Evolutionary conservation across 2,888 invertebrate species (phyloP), one percentile per base, ranked within the genome.

Genomic region (Tetropium fuscum): DNA sequence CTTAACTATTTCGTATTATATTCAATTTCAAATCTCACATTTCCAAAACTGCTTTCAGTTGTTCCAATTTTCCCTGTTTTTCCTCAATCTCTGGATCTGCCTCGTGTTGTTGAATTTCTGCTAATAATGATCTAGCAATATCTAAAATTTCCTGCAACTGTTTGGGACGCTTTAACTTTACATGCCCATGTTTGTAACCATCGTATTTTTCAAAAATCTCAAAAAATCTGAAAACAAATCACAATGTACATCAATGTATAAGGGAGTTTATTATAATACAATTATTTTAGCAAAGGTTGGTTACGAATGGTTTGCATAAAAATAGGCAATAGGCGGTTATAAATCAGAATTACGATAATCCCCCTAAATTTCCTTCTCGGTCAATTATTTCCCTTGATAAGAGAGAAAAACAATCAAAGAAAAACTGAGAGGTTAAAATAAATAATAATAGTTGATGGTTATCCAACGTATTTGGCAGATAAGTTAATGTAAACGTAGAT

Each of bases 141-240:
- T 99, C 99, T 71, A 99, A 83, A 68, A 99, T 97, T 85, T 99
- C 98, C 79, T 97, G 97, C 65, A 98, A 84, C 78, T 99, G 97
- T 76, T 96, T 97, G 0, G 99, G 99, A 57, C 95, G 89, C 83
- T 99, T 99, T 73, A 99, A 84, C 82, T 99, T 99, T 0, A 99
- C 93, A 78, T 99, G 98, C 0, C 97, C 97, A 63, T 95, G 92
- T 77, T 95, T 95, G 78, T 91, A 94, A 0, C 97, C 98, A 72
- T 96, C 95, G 81, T 99, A 97, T 79, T 97, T 98, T 78, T 95
- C 93, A 83, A 99, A 99, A 74, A 99, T 93, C 78, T 97, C 97
- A 83, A 99, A 99, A 83, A 99, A 98, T 80, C 96, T 96, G 73
- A 38, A 69, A 68, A 16, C 15, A 40, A 45, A 53, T 27, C 18